Evolutionary conservation across 2,113 vertebrate species (phyloP).

Genomic region (Daphoenositta chrysoptera): DNA sequence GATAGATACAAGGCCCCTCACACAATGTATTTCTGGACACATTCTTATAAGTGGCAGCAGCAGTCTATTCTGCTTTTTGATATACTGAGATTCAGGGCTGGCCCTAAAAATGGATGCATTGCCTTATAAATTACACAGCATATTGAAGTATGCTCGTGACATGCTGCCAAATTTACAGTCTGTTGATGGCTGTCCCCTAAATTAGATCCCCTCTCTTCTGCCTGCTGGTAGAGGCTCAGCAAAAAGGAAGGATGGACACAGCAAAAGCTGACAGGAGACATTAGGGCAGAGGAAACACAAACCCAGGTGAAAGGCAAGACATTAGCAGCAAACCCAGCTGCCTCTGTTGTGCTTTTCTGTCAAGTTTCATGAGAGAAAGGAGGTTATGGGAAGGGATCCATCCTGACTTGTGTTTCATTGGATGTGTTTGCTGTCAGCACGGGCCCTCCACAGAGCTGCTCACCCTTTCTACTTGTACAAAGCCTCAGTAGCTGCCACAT

Average conservation of each 20-base stretch:
- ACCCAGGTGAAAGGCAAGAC: not conserved
- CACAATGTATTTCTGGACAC: not conserved
- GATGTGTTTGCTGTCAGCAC: not conserved
- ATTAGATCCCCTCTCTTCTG: not conserved
- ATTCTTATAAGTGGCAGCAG: not conserved
- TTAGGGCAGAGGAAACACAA: not conserved
- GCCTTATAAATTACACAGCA: not conserved
- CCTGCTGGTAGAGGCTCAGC: not conserved
- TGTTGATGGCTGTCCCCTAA: not conserved
- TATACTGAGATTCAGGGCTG: not conserved
- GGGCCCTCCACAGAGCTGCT: not conserved
- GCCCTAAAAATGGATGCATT: not conserved
- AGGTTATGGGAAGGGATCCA: not conserved
- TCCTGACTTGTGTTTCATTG: not conserved
- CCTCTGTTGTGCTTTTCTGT: not conserved
- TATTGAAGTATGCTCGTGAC: not conserved
- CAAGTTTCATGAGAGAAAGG: not conserved
- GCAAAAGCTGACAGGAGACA: not conserved
- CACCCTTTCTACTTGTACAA: rapidly evolving
- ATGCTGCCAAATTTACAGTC: not conserved
- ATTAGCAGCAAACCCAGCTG: not conserved
- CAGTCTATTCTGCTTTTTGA: not conserved
- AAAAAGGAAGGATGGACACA: not conserved
- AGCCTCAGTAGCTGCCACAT: not conserved
- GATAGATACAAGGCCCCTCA: not conserved